Evolutionary conservation across 2,797 vertebrate genomes (phyloP).

Genomic region (Falco columbarius): DNA sequence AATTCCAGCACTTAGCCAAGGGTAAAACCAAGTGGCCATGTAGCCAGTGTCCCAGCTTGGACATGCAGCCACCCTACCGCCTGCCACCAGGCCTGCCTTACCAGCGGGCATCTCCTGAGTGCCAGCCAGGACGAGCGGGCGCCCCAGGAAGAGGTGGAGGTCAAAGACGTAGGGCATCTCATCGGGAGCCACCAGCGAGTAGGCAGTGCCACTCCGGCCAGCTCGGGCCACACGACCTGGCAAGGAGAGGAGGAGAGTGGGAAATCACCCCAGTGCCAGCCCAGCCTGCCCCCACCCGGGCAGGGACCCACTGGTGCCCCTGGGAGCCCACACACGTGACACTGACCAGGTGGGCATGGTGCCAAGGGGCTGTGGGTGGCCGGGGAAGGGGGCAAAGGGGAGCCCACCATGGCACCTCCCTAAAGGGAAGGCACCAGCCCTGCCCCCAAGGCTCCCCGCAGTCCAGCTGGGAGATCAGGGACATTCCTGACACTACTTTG

Average conservation of each 20-base stretch:
- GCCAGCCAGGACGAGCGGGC: conserved; percentile 79
- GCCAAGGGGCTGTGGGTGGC: not conserved
- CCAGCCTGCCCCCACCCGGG: not conserved
- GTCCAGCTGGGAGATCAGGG: not conserved
- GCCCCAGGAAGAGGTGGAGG: conserved; percentile 93
- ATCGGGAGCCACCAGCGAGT: conserved; percentile 89
- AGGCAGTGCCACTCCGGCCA: conserved; percentile 88
- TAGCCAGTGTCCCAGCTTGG: not conserved
- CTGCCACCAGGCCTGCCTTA: not conserved
- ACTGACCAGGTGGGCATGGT: accelerated
- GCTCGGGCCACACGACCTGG: conserved; percentile 94
- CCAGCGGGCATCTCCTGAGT: conserved; percentile 68
- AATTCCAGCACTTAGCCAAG: not conserved
- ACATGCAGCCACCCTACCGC: accelerated
- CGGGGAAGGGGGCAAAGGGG: not conserved
- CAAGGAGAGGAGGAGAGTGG: not conserved
- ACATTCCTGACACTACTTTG: not conserved
- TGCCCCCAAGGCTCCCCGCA: not conserved
- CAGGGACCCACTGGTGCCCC: not conserved
- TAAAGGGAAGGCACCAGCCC: not conserved
- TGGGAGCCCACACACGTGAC: accelerated
- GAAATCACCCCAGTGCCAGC: not conserved
- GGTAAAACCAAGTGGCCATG: not conserved
- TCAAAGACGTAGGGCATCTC: conserved; percentile 91
- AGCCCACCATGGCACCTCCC: not conserved